Evolutionary conservation across 35 echinoderm and acorn worm genomes (phyloP), one percentile per base, ranked within the genome.

Genomic region (Stichopus chloronotus): DNA sequence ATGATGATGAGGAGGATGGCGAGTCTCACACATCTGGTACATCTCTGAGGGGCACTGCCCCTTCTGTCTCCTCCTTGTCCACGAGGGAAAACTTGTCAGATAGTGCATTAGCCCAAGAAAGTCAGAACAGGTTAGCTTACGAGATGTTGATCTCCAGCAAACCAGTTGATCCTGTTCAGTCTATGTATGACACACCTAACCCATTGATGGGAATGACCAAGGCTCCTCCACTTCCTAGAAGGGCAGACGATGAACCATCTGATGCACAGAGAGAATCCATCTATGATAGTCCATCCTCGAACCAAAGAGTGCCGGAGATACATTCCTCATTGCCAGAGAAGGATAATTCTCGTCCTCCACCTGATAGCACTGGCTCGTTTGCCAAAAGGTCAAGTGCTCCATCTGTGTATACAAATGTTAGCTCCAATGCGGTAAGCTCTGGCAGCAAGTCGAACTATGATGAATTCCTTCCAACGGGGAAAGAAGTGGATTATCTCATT

Each of bases 271-370:
- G 59, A 72, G 87, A 89, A 53, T 89, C 87, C n/a, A 43, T 89
- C 8, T 89, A 89, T 55, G 87, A 89, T 17, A 71, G n/a, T 63
- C 87, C 87, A 63, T 52, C 87, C 30, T 89, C 87, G 55, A 89
- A 89, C 65, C 87, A 89, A 54, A 25, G 16, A 89, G 87, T 59
- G 12, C 8, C 56, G 5, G 58, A 20, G 19, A 52, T 8, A n/a
- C 20, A 25, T 9, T 83, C 55, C 8, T 14, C 17, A 83, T 25
- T n/a, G 6, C 22, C 16, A 55, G 25, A 83, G 6, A 8, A 83
- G 80, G 16, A 8, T 7, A n/a, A 30, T 7, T 19, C 17, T 12
- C 21, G 21, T 25, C 80, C 2, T n/a, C 80, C 80, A 43, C 52
- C 80, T 83, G 22, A 5, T 7, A 8, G 16, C 7, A 21, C 80